Evolutionary conservation across 2,113 vertebrate genomes (phyloP).

Genomic region (Paramormyrops kingsleyae): DNA sequence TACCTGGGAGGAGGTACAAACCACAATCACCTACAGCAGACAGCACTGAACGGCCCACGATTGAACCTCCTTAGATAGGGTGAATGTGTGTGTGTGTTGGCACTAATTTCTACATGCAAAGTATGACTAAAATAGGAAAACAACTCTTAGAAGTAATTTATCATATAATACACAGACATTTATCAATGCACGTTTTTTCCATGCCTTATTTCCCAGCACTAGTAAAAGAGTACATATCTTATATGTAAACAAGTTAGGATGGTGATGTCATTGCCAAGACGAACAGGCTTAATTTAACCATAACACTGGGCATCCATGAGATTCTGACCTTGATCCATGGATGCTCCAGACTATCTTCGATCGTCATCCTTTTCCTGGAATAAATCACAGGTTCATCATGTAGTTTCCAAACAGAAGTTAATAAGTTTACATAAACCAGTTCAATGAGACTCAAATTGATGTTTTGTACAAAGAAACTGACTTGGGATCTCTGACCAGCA

Average conservation of each 20-base stretch:
- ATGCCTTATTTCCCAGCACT: neutral
- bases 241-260: neutral
- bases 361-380: conserved; percentile 89
- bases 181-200: neutral
- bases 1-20: conserved; percentile 56
- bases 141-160: neutral
- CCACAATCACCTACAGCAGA: neutral
- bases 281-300: neutral
- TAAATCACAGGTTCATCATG: conserved; percentile 2
- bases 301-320: neutral
- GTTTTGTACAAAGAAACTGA: conserved; percentile 48
- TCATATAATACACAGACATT: neutral
- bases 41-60: neutral
- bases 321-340: conserved; percentile 89
- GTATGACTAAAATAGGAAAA: neutral
- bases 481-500: conserved; percentile 95
- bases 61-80: neutral
- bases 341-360: conserved; percentile 87
- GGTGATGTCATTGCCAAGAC: neutral
- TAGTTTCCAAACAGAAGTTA: neutral
- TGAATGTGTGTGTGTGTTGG: too few species aligned
- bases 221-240: neutral
- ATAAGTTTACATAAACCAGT: neutral
- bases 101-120: neutral
- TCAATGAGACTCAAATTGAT: neutral